Percentiles rank a stretch among this genome's conserved stretches.
Evolutionary conservation across 2,113 vertebrate species (phyloP).

Genomic region (Psettodes erumei): DNA sequence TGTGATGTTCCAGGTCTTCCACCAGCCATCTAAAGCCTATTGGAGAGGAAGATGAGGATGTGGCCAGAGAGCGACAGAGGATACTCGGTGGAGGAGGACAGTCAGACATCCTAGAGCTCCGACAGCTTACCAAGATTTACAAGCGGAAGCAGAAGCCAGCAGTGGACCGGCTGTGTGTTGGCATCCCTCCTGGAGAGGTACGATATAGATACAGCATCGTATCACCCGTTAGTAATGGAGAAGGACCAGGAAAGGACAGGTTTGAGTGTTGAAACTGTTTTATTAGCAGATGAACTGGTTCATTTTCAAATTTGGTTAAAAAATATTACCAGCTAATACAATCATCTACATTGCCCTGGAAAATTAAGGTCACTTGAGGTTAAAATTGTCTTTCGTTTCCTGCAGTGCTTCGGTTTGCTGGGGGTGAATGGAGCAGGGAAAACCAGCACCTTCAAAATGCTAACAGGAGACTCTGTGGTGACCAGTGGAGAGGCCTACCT

Average conservation of each 20-base stretch:
- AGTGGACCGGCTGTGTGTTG: conserved; percentile 95
- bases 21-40: conserved; percentile 89
- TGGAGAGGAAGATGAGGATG: conserved; percentile 96
- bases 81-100: conserved; percentile 92
- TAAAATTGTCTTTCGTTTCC: conserved; percentile 24
- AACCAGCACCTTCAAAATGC: conserved; percentile 98
- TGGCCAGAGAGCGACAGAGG: conserved; percentile 94
- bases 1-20: conserved; percentile 81
- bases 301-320: neutral
- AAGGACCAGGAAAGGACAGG: neutral
- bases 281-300: neutral
- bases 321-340: neutral
- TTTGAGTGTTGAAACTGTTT: neutral
- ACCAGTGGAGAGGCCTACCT: conserved; percentile 94
- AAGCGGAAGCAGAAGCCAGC: conserved; percentile 96
- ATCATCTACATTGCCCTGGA: neutral
- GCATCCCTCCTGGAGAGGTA: conserved; percentile 98
- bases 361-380: neutral
- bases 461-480: conserved; percentile 94
- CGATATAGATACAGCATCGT: neutral
- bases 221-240: neutral
- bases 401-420: conserved; percentile 95
- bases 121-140: conserved; percentile 96
- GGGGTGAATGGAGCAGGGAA: conserved; percentile 98
- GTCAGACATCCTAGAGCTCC: conserved; percentile 94